These are phyloP conservation scores for Artemisiospiza belli DNA, from an alignment of 2,113 vertebrate species.

Conservation along the genomic window DNA sequence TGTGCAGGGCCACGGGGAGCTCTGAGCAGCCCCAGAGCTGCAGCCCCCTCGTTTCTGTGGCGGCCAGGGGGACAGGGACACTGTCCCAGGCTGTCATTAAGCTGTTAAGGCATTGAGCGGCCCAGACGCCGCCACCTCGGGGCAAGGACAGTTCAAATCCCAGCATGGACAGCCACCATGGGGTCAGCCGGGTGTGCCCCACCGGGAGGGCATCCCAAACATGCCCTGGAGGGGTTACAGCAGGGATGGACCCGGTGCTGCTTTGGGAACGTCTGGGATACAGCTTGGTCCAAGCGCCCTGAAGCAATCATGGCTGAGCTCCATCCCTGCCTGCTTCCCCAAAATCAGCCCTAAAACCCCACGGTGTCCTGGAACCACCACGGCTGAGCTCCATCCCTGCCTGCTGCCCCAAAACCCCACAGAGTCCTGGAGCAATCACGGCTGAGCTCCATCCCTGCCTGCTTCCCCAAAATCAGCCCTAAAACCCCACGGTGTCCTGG, in stretches of 20 bases:
- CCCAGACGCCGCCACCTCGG: slow-evolving; percentile 21
- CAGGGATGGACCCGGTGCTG: rapidly evolving
- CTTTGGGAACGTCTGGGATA: rapidly evolving
- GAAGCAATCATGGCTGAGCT: rapidly evolving
- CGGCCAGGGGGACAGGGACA: neutral
- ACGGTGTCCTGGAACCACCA: too few species aligned
- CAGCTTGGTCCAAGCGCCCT: neutral
- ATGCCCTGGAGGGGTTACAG: neutral
- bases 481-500: neutral
- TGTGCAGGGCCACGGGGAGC: neutral
- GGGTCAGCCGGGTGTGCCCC: neutral
- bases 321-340: neutral
- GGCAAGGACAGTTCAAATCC: slow-evolving; percentile 80
- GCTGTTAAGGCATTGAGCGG: slow-evolving; percentile 73
- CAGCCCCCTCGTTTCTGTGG: slow-evolving; percentile 7
- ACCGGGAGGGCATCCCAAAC: rapidly evolving
- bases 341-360: neutral
- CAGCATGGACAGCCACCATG: slow-evolving; percentile 4
- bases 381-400: too few species aligned
- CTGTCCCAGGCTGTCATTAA: slow-evolving; percentile 60
- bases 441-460: too few species aligned
- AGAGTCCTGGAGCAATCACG: too few species aligned
- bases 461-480: neutral
- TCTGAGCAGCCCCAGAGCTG: neutral
- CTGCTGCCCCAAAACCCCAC: neutral